Conservation (phyloP, 2,888 invertebrate species). For the Lutraria lutraria region DNA sequence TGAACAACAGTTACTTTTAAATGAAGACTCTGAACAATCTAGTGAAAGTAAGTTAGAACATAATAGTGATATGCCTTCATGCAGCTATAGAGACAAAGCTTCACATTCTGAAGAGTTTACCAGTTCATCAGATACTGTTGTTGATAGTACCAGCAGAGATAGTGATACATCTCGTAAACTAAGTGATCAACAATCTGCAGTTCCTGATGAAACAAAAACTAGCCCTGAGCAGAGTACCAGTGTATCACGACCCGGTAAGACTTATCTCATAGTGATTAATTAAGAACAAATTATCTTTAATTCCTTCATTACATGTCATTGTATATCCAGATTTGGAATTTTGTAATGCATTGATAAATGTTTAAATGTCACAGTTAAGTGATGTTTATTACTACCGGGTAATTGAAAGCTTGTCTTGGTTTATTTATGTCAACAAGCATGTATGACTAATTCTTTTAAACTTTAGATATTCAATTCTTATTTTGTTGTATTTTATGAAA, state of each 20-base stretch:
- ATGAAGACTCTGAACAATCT: slow-evolving; percentile 1
- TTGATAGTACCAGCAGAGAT: neutral
- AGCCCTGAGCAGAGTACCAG: neutral
- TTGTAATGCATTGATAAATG: too few species aligned
- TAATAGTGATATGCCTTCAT: slow-evolving; percentile 14
- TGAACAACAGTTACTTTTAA: slow-evolving; percentile 23
- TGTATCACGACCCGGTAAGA: neutral
- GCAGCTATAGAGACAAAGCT: slow-evolving; percentile 10
- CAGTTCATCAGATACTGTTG: neutral
- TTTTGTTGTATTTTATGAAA: neutral
- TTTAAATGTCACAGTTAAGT: too few species aligned
- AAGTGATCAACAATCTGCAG: neutral
- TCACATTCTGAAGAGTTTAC: neutral
- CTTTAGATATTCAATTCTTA: neutral
- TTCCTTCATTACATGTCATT: neutral
- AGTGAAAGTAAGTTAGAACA: neutral
- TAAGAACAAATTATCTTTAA: neutral
- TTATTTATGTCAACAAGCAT: neutral
- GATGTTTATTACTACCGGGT: too few species aligned
- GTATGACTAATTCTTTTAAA: neutral
- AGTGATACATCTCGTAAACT: neutral
- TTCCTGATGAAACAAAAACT: neutral
- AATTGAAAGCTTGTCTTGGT: too few species aligned
- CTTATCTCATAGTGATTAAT: neutral
- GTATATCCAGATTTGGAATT: too few species aligned